Conservation (phyloP, 2,888 invertebrate species). For the Troilus luridus region DNA sequence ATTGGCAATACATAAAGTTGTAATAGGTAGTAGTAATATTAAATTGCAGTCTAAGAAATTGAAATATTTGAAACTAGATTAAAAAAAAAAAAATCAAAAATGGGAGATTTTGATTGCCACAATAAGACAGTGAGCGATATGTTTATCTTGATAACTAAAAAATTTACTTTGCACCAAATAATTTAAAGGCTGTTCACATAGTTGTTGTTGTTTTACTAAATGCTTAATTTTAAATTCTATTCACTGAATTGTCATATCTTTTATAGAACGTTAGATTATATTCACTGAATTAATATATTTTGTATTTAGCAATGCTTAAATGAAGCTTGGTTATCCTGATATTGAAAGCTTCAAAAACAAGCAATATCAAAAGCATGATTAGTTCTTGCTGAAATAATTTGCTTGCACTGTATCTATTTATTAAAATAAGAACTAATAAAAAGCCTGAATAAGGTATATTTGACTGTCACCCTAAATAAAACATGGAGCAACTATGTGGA, state of each 20-base stretch:
- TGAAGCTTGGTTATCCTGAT: not conserved
- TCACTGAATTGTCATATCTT: not conserved
- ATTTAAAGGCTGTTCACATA: not conserved
- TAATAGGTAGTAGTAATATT: too few relatives aligned
- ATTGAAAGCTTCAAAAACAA: constrained; percentile 32
- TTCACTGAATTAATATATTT: not conserved
- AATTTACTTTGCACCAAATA: not conserved
- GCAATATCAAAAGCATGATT: constrained; percentile 18
- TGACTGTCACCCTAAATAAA: too few relatives aligned
- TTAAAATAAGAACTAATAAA: not conserved
- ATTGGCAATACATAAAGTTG: too few relatives aligned
- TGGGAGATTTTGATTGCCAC: too few relatives aligned
- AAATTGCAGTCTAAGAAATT: too few relatives aligned
- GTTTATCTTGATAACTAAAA: not conserved
- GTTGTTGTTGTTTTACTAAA: not conserved
- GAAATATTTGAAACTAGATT: too few relatives aligned
- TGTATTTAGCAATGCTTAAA: not conserved
- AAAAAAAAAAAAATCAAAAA: too few relatives aligned
- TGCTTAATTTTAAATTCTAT: not conserved
- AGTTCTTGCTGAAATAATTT: constrained; percentile 4
- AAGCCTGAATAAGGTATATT: not conserved
- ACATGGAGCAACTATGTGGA: too few relatives aligned
- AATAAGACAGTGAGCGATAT: too few relatives aligned
- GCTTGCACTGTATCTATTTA: not conserved
- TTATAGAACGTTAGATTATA: not conserved